phyloP scores from a whole-genome alignment of 2,797 vertebrate species.

The Falco cherrug region DNA sequence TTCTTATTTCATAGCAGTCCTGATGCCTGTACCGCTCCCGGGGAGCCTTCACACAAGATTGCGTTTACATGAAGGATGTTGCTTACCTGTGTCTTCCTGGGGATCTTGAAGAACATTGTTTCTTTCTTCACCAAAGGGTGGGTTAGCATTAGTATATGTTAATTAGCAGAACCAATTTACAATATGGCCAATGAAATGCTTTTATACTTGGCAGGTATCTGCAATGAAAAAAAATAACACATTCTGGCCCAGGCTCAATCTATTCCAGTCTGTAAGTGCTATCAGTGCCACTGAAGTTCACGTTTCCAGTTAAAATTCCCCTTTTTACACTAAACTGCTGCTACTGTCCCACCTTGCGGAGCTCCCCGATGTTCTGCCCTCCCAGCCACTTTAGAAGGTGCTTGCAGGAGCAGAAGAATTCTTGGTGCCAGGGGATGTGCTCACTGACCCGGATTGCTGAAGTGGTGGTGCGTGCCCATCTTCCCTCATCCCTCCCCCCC shows the following conservation, averaged over 20 bases:
- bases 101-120: neutral
- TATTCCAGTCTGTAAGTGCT: neutral
- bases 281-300: neutral
- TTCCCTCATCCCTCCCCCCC: accelerated
- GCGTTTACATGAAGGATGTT: neutral
- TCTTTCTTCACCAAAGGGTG: neutral
- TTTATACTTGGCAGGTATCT: neutral
- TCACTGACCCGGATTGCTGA: accelerated
- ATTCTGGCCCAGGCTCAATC: neutral
- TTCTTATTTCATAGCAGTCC: neutral
- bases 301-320: accelerated
- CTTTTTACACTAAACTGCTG: neutral
- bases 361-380: neutral
- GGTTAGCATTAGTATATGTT: neutral
- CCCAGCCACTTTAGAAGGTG: accelerated
- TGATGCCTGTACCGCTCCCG: too few species aligned
- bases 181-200: neutral
- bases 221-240: neutral
- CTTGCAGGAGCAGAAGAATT: neutral
- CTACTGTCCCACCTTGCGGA: too few species aligned
- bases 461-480: neutral
- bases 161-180: neutral
- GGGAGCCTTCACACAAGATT: accelerated
- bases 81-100: too few species aligned
- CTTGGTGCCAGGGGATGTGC: neutral